Base-by-base conservation (phyloP, 1,140 invertebrate species). In the Eriosoma lanigerum region DNA sequence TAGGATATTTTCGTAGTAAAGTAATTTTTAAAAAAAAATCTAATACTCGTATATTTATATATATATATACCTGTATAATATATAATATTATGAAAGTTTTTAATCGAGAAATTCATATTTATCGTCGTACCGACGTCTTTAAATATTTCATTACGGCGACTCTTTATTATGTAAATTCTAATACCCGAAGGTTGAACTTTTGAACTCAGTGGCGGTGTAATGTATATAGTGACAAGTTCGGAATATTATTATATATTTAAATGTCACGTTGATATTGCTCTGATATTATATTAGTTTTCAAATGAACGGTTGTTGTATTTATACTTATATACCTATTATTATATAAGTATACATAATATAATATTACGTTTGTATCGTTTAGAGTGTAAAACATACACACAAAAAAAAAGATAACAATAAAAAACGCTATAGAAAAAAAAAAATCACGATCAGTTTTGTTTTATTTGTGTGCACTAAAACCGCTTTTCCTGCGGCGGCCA, bases 41-140 rank as follows among this genome's bases (percentile, higher is more conserved):
- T 60, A 26, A 26, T 60, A 26, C 15, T 60, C 21, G 26, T 60
- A 60, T 60, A 60, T 62, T 60, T 60, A 60, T 60, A 60, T 62
- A 60, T 29, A 29, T 4, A 38, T 60, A 60, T 60, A 17, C 32
- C 3, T 8, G 29, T 60, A 60, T 17, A 60, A 3, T 26, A 29
- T 26, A 60, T 60, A 17, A 19, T 32, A 62, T 24, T 32, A 62
- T 48, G 46, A 62, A 62, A 62, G 26, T 29, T 62, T 62, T 62
- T 62, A 62, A 62, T 62, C 60, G 60, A 62, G 60, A 62, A 62
- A 62, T 62, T 62, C 29, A 62, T 62, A 62, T 62, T 8, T 62
- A 62, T 62, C 60, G 17, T 62, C 32, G 32, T n/a, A n/a, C n/a
- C 17, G 19, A n/a, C 29, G 60, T 62, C 29, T 62, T 19, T 62